These are phyloP conservation scores for Brachypteracias leptosomus DNA, from an alignment of 2,113 vertebrate genomes.

Conservation along the genomic window DNA sequence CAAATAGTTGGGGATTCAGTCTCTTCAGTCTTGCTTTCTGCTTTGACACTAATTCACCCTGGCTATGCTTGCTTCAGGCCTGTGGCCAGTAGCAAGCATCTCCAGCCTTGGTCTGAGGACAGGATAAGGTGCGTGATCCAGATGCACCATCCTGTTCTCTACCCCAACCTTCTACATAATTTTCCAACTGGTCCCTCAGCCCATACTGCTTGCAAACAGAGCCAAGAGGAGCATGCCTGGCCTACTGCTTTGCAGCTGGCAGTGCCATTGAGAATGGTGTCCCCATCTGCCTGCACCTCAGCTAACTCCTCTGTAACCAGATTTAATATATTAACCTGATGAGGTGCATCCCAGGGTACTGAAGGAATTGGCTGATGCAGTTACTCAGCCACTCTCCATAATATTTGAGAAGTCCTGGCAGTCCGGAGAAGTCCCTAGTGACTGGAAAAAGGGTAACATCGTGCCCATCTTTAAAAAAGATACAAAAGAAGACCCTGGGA, in stretches of 20 bases:
- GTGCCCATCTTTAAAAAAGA: too few species aligned
- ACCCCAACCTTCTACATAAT: not conserved
- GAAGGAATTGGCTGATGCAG: too few species aligned
- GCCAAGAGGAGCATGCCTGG: not conserved
- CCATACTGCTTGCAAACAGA: accelerated
- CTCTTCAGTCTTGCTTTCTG: not conserved
- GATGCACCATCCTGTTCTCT: not conserved
- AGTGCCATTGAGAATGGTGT: not conserved
- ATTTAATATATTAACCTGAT: not conserved
- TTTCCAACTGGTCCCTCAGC: not conserved
- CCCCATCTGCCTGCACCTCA: not conserved
- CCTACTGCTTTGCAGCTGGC: not conserved
- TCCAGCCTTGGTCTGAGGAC: not conserved
- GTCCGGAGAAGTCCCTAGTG: too few species aligned
- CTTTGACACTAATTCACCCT: not conserved
- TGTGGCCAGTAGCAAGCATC: accelerated
- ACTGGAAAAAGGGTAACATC: too few species aligned
- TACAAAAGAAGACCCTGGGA: too few species aligned
- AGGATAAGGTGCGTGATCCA: accelerated
- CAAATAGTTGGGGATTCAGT: not conserved
- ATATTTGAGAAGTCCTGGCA: too few species aligned
- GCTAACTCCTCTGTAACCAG: not conserved
- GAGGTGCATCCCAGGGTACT: too few species aligned
- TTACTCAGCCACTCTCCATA: too few species aligned
- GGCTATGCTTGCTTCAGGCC: not conserved